Evolutionary conservation across 2,888 invertebrate genomes (phyloP), one percentile per base, ranked within the genome.

Genomic region (Hartigia nigra): DNA sequence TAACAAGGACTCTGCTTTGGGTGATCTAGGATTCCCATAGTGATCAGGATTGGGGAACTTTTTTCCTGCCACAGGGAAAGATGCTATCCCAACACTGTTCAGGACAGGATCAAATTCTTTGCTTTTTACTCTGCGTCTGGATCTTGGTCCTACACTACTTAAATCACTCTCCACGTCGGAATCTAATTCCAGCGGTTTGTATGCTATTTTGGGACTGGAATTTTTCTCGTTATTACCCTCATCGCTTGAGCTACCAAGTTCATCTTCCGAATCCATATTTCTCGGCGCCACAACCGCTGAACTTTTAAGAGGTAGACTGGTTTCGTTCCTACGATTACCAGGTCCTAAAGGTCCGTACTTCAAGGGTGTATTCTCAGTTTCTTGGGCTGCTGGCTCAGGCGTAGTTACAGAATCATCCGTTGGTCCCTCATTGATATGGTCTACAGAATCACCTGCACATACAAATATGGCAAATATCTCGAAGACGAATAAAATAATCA

Each of bases 101-200:
- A 79, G 31, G 32, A 76, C 76, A 11, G 78, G 78, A n/a, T 88
- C 87, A 34, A 87, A 86, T 12, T 86, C 83, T n/a, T 81, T 83
- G 76, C 86, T 87, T 3, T 82, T 37, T 9, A 90, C 76, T 5
- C 88, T 86, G 77, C 81, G 86, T 9, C 88, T 83, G 1, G 88
- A 87, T 75, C 88, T 85, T 1, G 88, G 85, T 4, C 83, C 86
- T 0, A 83, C 79, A 77, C 81, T 84, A 39, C 83, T 84, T n/a
- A 89, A 80, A 72, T 90, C 90, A 36, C 87, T 90, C 70, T 90
- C 91, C 3, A 86, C 85, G n/a, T 91, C 91, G 0, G 91, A 91
- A 75, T 91, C 91, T 34, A 90, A 14, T 36, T 89, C 90, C 36
- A 91, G 78, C 0, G 90, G 91, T 75, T 80, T 86, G 80, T 91